A percentile compares a stretch with the other conserved stretches of the same genome.
phyloP scores from a whole-genome alignment of 2,888 invertebrate species.

The Bombyx huttoni region DNA sequence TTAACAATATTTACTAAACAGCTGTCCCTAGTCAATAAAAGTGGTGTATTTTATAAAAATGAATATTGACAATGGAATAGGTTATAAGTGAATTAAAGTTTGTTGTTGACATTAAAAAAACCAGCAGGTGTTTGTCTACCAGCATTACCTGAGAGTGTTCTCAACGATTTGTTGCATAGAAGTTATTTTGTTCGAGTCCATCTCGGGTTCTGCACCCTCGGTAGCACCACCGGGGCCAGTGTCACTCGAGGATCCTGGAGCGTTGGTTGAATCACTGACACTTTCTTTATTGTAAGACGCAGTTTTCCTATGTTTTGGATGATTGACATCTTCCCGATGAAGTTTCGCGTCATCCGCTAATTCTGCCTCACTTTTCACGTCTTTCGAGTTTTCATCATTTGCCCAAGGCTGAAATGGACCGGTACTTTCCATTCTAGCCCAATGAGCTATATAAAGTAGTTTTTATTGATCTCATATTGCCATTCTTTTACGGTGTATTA shows the following conservation, averaged over 20 bases:
- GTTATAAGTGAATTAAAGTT: background rate
- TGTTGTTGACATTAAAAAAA: background rate
- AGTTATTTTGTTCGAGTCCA: conserved; percentile 62
- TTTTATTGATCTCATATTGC: conserved; percentile 53
- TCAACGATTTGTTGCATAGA: conserved; percentile 76
- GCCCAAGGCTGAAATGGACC: conserved; percentile 70
- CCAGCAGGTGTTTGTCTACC: background rate
- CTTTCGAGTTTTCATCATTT: conserved; percentile 58
- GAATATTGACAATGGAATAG: too few species aligned
- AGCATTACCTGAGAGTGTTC: conserved; percentile 73
- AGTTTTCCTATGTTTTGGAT: conserved; percentile 73
- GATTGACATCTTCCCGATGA: conserved; percentile 72
- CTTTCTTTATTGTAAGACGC: conserved; percentile 70
- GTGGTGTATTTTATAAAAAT: too few species aligned
- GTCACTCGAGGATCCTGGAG: conserved; percentile 52
- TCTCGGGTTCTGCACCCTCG: conserved; percentile 43
- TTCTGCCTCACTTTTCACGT: conserved; percentile 63
- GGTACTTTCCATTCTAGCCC: conserved; percentile 64
- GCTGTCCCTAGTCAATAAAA: too few species aligned
- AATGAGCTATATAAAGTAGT: conserved; percentile 33
- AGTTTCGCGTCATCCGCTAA: conserved; percentile 71
- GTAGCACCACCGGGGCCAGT: conserved; percentile 32
- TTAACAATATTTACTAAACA: too few species aligned
- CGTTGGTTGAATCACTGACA: conserved; percentile 46
- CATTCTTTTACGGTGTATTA: conserved; percentile 45